Evolutionary conservation across 2,888 invertebrate genomes (phyloP), one percentile per base, ranked within the genome.

Genomic region (Sicus ferrugineus): DNA sequence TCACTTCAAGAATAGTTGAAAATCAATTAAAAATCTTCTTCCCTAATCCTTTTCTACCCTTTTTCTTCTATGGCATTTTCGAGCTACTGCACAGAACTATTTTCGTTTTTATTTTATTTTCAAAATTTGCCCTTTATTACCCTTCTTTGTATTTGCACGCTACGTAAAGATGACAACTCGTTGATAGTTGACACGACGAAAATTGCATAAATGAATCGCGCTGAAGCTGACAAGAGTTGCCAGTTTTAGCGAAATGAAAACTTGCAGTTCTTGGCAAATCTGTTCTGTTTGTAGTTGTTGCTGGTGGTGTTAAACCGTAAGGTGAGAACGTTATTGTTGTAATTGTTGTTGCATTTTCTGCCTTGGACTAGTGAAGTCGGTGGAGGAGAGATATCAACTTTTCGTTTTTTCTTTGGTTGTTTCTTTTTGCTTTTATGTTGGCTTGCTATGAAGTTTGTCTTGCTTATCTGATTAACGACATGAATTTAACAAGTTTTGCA

Each of bases 101-200:
- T 14, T 38, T 63, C 11, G 30, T 52, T 23, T 16, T 3, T 46
- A 26, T 21, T 42, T 23, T 42, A 23, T 34, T 19, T 34, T 14
- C 26, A 6, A 2, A 11, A 6, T 46, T 26, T 31, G n/a, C 9
- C 23, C 4, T 38, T 2, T 62, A n/a, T 28, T 46, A 28, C 28
- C n/a, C 38, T 9, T 61, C 0, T 62, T 54, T 54, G 21, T 48
- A 19, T 31, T 63, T 48, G 48, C 5, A 21, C 30, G 7, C 50
- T 31, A 50, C 31, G 73, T 59, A 73, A 69, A 72, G 74, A 74
- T 74, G 73, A 69, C 72, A 71, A 74, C 71, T 64, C 68, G 71
- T 73, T 73, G 74, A 74, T 74, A 73, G 73, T 72, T 72, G 68
- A 73, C 74, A 74, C 74, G 74, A 72, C 65, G 38, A 65, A 34